Evolutionary conservation across 2,888 invertebrate species (phyloP), one percentile per base, ranked within the genome.

Genomic region (Trypoxylon attenuatum): DNA sequence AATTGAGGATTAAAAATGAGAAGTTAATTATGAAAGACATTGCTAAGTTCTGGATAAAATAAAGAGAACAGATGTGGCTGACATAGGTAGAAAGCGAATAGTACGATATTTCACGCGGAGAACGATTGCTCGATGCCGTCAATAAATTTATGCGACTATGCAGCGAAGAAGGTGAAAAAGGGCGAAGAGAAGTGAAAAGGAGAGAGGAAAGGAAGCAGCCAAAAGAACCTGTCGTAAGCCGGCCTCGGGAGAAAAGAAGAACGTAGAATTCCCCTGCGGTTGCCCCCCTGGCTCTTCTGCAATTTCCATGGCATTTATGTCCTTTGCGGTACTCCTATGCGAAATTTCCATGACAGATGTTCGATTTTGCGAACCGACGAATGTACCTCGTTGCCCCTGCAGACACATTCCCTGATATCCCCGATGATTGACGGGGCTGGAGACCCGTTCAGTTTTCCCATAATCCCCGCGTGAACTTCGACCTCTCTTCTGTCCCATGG

Each of bases 151-250:
- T 71, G 62, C 47, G 65, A 68, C 64, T 65, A 38, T 16, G 19
- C 27, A 23, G 41, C 42, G 25, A 8, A 21, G 10, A 13, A 50
- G 25, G 15, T 42, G 10, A 53, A 59, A 58, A 38, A 18, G 16
- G 22, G 22, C 54, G 23, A 43, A 56, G 61, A 38, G 25, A 13
- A 18, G 50, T n/a, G n/a, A n/a, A n/a, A n/a, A n/a, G n/a, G n/a
- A n/a, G n/a, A n/a, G n/a, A n/a, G n/a, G n/a, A n/a, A n/a, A n/a
- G n/a, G n/a, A n/a, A n/a, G n/a, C n/a, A n/a, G n/a, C n/a, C 51
- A 59, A 67, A 76, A 67, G 59, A 69, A 83, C 83, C 83, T 80
- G 77, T 83, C 83, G 67, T 83, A 83, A 64, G 79, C 77, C 60
- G 81, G 66, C 66, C 82, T 81, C 57, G 81, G 58, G 18, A 80